Conservation (phyloP, 2,888 invertebrate genomes). For the Trachelus stipa region DNA sequence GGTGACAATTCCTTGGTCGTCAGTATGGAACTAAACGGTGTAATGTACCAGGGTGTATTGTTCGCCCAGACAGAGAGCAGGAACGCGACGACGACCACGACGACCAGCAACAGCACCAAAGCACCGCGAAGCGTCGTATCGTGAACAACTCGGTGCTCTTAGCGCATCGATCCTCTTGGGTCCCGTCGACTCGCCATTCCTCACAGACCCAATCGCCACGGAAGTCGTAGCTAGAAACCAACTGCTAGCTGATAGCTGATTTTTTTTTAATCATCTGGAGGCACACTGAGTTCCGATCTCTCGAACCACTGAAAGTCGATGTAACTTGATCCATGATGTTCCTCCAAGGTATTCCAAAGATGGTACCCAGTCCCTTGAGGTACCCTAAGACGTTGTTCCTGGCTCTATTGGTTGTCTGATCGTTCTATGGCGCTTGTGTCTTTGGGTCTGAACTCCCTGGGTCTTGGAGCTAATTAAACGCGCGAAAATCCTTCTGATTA, state of each 20-base stretch:
- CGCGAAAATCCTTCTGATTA: neutral
- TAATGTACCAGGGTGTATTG: slow-evolving; percentile 94
- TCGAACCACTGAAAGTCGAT: neutral
- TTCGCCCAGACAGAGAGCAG: slow-evolving; percentile 71
- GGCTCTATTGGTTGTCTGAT: neutral
- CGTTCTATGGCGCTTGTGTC: neutral
- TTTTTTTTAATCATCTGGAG: neutral
- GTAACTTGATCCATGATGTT: neutral
- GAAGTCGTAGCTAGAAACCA: neutral
- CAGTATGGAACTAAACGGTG: slow-evolving; percentile 96
- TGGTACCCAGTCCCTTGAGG: neutral
- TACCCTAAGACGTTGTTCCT: neutral
- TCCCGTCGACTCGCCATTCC: neutral
- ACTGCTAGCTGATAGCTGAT: neutral
- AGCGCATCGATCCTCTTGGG: slow-evolving; percentile 3
- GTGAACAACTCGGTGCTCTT: slow-evolving; percentile 38
- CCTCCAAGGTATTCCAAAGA: neutral
- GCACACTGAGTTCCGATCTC: neutral
- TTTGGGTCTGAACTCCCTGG: neutral
- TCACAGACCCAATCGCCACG: neutral
- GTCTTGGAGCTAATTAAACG: neutral
- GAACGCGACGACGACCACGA: slow-evolving; percentile 33
- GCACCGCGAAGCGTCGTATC: slow-evolving; percentile 52
- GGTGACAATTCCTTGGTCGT: slow-evolving; percentile 92
- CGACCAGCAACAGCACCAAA: slow-evolving; percentile 49